Evolutionary conservation across 2,888 invertebrate species (phyloP).

Genomic region (Cetonia aurata): DNA sequence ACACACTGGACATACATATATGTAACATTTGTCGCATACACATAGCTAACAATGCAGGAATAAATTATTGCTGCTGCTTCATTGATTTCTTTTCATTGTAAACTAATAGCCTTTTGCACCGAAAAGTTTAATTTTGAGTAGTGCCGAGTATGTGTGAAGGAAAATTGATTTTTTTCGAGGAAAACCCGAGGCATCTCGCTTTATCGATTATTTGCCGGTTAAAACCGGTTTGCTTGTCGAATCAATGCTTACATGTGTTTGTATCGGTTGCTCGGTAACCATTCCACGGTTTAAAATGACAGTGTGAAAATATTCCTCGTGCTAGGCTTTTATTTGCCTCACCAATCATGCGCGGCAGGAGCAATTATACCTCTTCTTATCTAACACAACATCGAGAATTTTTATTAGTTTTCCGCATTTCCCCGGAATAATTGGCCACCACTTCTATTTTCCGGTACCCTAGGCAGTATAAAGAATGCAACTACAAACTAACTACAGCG

Average conservation of each 20-base stretch:
- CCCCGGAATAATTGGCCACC: conserved; percentile 28
- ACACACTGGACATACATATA: neutral
- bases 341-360: conserved; percentile 33
- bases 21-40: neutral
- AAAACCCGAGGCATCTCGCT: conserved; percentile 50
- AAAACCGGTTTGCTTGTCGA: conserved; percentile 59
- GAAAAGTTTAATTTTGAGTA: conserved; percentile 7
- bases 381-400: conserved; percentile 28
- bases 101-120: neutral
- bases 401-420: conserved; percentile 41
- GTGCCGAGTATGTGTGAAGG: neutral
- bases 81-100: neutral
- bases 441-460: neutral
- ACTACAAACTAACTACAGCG: too few relatives aligned
- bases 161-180: conserved; percentile 55
- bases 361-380: conserved; percentile 32
- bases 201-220: conserved; percentile 57
- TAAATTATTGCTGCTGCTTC: neutral
- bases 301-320: conserved; percentile 60
- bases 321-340: conserved; percentile 56
- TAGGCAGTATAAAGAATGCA: too few relatives aligned
- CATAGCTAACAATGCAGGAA: neutral
- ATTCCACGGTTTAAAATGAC: conserved; percentile 59
- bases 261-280: conserved; percentile 64
- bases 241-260: conserved; percentile 63